Evolutionary conservation across 2,888 invertebrate genomes (phyloP).

Genomic region (Sthenelais limicola): DNA sequence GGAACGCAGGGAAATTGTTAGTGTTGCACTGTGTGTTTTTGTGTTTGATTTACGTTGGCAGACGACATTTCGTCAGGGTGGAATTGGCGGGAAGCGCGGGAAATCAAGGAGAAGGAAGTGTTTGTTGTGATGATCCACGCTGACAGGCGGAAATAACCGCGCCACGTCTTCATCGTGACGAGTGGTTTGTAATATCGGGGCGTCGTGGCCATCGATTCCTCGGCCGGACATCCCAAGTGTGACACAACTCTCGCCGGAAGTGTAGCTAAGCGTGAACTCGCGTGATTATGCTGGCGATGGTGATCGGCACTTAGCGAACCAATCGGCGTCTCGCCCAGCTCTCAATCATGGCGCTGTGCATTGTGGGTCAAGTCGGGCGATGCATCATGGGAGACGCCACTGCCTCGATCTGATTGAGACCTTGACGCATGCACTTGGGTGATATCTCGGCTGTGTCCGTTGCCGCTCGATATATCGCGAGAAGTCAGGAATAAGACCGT

Average conservation of each 20-base stretch:
- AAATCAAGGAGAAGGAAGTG: background rate
- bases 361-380: constrained; percentile 22
- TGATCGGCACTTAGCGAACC: constrained; percentile 16
- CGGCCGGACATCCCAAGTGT: background rate
- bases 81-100: too few species aligned
- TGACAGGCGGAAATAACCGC: too few species aligned
- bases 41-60: background rate
- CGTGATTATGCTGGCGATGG: background rate
- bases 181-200: background rate
- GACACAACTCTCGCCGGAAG: background rate
- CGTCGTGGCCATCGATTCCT: background rate
- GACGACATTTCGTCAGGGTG: too few species aligned
- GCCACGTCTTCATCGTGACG: too few species aligned
- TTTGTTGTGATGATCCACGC: background rate
- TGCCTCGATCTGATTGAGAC: constrained; percentile 14
- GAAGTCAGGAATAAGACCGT: too few species aligned
- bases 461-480: constrained; percentile 15
- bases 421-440: background rate
- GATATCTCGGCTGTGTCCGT: too few species aligned
- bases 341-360: constrained; percentile 16
- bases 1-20: background rate
- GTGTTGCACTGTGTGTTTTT: background rate
- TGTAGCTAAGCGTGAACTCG: constrained; percentile 14
- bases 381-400: constrained; percentile 11
- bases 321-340: background rate